Base-by-base conservation (phyloP, 2,113 vertebrate species). In the Columba janthina region DNA sequence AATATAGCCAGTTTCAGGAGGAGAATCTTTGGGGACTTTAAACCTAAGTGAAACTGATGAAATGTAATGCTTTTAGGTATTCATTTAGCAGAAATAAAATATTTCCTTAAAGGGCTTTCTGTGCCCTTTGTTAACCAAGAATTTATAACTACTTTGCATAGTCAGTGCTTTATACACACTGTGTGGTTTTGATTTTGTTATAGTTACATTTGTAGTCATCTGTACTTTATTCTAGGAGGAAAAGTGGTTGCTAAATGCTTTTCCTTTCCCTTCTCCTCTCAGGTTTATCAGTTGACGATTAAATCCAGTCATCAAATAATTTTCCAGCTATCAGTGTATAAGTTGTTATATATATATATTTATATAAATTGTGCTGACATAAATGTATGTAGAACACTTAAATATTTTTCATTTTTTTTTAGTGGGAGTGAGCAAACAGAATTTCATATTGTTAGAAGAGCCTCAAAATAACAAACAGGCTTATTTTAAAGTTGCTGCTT, bases 1-100 rank as follows among this genome's bases (percentile, higher is more conserved):
- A 98, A 98, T 98, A 98, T 92, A 97, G 96, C 97, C 94, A 95
- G 96, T 97, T 97, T 94, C 91, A 94, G 96, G 89, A 93, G 87
- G 89, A 75, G 86, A 97, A 91, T 90, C 96, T 97, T 97, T 84
- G 66, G 96, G 95, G 96, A 98, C 88, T 83, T 94, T 83, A 88
- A 95, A 85, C 94, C 60, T 95, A 97, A 97, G 96, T 93, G 96
- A 96, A 97, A 92, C 94, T 93, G 97, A 97, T 97, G 95, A 97
- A 97, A 95, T 93, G 75, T 88, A 94, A 93, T 96, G 88, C 93
- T 96, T 96, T 92, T 91, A 96, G 91, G 81, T 93, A 94, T 94
- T 96, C 95, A 93, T 97, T 96, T 97, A 87, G 88, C 89, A 96
- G 94, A 97, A 97, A 92, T 96, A 95, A 97, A 97, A 94, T 93